These are phyloP conservation scores for Xestia ashworthii DNA, from an alignment of 2,888 invertebrate species.

Conservation along the genomic window DNA sequence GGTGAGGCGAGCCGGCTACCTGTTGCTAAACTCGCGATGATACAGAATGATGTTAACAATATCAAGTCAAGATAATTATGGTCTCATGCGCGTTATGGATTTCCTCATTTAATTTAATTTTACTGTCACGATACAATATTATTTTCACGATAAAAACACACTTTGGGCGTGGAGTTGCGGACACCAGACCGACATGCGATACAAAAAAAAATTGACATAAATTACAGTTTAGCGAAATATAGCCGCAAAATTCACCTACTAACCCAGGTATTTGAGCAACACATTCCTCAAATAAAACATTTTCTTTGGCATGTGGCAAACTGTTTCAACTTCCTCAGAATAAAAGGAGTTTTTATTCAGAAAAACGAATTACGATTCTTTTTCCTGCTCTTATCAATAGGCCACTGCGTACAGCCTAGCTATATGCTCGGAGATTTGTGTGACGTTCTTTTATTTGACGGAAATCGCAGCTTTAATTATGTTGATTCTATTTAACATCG, in stretches of 20 bases:
- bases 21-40: conserved; percentile 41
- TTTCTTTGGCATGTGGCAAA: too few relatives aligned
- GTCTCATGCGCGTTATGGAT: too few relatives aligned
- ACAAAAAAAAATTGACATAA: not conserved
- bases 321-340: not conserved
- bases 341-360: not conserved
- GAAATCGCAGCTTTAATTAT: not conserved
- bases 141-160: too few relatives aligned
- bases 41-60: not conserved
- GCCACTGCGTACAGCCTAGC: not conserved
- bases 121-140: too few relatives aligned
- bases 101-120: not conserved
- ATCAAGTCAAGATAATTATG: too few relatives aligned
- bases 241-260: not conserved
- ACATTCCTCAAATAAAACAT: not conserved
- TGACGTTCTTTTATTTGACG: not conserved
- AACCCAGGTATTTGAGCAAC: not conserved
- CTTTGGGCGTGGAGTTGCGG: too few relatives aligned
- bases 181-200: not conserved
- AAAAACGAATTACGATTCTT: not conserved
- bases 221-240: not conserved
- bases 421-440: conserved; percentile 18
- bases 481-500: not conserved
- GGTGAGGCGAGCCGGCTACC: conserved; percentile 34
- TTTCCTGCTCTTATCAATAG: not conserved